Percentiles rank a stretch among this genome's conserved stretches.
These are phyloP conservation scores for Parnassius mnemosyne DNA, from an alignment of 2,888 invertebrate genomes.

Conservation along the genomic window DNA sequence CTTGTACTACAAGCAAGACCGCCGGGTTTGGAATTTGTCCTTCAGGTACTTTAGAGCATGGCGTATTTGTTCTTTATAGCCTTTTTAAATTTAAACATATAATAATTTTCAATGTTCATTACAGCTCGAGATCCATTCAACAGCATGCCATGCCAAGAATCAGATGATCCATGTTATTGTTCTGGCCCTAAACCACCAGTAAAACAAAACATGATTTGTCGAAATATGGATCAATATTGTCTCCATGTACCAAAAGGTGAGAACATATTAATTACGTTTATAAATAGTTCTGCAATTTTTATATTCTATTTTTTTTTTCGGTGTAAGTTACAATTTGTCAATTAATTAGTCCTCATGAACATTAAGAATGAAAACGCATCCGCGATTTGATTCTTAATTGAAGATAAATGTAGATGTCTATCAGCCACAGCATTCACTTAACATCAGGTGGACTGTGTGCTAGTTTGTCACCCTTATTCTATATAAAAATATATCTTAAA, in stretches of 20 bases:
- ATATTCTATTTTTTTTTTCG: too few species aligned
- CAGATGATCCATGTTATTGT: conserved; percentile 67
- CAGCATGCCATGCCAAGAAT: conserved; percentile 62
- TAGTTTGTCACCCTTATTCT: too few species aligned
- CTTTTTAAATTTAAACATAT: neutral
- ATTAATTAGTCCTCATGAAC: too few species aligned
- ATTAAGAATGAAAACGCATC: too few species aligned
- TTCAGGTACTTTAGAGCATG: conserved; percentile 41
- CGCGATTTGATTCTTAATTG: too few species aligned
- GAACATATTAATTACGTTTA: conserved; percentile 11
- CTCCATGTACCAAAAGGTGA: conserved; percentile 74
- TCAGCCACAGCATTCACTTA: too few species aligned
- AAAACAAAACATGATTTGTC: conserved; percentile 59
- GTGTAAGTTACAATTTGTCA: too few species aligned
- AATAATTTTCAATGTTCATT: neutral
- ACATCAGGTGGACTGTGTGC: too few species aligned
- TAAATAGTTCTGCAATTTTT: too few species aligned
- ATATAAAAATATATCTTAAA: too few species aligned
- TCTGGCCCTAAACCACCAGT: conserved; percentile 53
- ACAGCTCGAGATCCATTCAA: conserved; percentile 56
- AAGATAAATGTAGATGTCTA: too few species aligned
- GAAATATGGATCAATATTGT: conserved; percentile 70
- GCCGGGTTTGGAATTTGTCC: conserved; percentile 48
- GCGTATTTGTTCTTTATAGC: too few species aligned
- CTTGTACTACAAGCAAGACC: conserved; percentile 36